Evolutionary conservation across 1,140 invertebrate genomes (phyloP).

Genomic region (Phymastichus coffea): DNA sequence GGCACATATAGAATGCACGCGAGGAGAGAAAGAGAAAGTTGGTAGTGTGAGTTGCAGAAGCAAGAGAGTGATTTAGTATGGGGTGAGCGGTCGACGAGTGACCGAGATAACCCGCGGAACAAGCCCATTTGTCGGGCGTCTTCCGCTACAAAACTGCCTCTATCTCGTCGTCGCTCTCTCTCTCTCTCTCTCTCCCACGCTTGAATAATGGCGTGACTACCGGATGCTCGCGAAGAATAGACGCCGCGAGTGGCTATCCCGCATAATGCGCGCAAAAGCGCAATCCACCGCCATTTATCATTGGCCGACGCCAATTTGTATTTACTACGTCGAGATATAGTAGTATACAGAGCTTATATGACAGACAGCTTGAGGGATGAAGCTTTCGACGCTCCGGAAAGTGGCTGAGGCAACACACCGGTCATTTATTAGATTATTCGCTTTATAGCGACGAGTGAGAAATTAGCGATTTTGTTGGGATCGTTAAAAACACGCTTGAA

Average conservation of each 20-base stretch:
- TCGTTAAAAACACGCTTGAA: too few relatives aligned
- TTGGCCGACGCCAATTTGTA: too few relatives aligned
- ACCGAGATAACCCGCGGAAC: slow-evolving; percentile 53
- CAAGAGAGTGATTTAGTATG: slow-evolving; percentile 49
- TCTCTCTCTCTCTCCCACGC: not conserved
- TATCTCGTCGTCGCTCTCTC: slow-evolving; percentile 18
- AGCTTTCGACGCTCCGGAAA: too few relatives aligned
- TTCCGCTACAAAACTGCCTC: slow-evolving; percentile 51
- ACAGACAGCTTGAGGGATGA: too few relatives aligned
- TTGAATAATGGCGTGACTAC: slow-evolving; percentile 25
- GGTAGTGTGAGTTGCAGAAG: slow-evolving; percentile 24
- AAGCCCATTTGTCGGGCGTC: slow-evolving; percentile 53
- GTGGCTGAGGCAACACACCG: too few relatives aligned
- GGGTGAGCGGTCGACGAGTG: slow-evolving; percentile 48
- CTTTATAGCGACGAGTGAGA: too few relatives aligned
- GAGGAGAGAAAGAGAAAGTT: not conserved
- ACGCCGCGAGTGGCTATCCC: slow-evolving; percentile 21
- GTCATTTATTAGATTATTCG: too few relatives aligned
- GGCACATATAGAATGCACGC: not conserved
- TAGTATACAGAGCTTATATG: too few relatives aligned
- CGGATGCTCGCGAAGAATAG: slow-evolving; percentile 30
- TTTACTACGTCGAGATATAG: too few relatives aligned
- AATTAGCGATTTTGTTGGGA: too few relatives aligned
- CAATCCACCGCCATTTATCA: too few relatives aligned
- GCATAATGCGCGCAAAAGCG: not conserved